Percentiles rank a stretch among this genome's conserved stretches.
These are phyloP conservation scores for Neostethus bicornis DNA, from an alignment of 2,797 vertebrate genomes.

Conservation along the genomic window DNA sequence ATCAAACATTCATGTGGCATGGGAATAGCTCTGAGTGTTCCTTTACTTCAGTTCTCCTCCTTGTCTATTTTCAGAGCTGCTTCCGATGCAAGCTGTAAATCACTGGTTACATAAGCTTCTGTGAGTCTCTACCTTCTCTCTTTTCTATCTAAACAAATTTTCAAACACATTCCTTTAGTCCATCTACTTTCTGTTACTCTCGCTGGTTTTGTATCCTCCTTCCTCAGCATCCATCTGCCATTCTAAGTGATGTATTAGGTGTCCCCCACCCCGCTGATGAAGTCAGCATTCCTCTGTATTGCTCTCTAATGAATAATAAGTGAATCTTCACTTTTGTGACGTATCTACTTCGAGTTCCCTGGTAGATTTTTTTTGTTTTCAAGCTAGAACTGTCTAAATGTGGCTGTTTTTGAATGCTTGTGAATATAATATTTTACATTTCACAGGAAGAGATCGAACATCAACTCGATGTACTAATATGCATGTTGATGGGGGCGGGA, in stretches of 20 bases:
- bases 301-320: conserved; percentile 62
- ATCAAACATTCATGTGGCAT: conserved; percentile 81
- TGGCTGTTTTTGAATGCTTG: neutral
- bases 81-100: conserved; percentile 75
- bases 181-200: conserved; percentile 28
- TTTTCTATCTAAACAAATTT: conserved; percentile 45
- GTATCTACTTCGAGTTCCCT: conserved; percentile 28
- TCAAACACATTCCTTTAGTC: conserved; percentile 30
- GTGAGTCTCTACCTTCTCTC: conserved; percentile 60
- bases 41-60: conserved; percentile 78
- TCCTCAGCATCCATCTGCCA: conserved; percentile 27
- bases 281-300: conserved; percentile 49
- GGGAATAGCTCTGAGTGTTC: conserved; percentile 79
- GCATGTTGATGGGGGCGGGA: conserved; percentile 62
- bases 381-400: conserved; percentile 23
- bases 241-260: conserved; percentile 66
- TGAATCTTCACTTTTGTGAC: conserved; percentile 37
- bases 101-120: conserved; percentile 77
- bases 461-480: conserved; percentile 28
- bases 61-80: conserved; percentile 81
- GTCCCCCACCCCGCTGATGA: conserved; percentile 48
- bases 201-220: conserved; percentile 29
- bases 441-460: conserved; percentile 9
- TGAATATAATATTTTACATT: conserved; percentile 11
- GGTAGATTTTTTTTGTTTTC: conserved; percentile 26